phyloP scores from a whole-genome alignment of 2,888 invertebrate genomes.

The Philereme transversata region DNA sequence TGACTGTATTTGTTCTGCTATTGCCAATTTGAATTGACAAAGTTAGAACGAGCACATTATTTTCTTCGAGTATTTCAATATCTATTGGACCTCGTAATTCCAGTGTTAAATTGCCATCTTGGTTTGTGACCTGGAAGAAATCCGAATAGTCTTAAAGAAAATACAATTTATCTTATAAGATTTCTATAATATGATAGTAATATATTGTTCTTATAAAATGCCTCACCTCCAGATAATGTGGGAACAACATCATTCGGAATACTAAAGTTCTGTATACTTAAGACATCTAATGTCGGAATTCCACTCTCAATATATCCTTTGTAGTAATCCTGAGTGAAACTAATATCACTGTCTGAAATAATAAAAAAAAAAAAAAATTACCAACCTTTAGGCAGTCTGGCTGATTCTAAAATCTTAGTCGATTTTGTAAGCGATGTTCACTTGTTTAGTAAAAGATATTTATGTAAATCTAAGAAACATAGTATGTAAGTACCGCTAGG shows the following conservation, averaged over 20 bases:
- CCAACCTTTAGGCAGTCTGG: too few relatives aligned
- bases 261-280: constrained; percentile 39
- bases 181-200: neutral
- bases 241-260: constrained; percentile 32
- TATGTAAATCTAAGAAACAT: too few relatives aligned
- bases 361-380: neutral
- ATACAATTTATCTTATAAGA: constrained; percentile 23
- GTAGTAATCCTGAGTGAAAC: constrained; percentile 43
- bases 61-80: constrained; percentile 33
- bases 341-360: constrained; percentile 29
- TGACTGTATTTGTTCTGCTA: constrained; percentile 28
- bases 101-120: constrained; percentile 35
- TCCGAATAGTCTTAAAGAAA: constrained; percentile 47
- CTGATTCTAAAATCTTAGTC: too few relatives aligned
- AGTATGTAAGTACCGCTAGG: constrained; percentile 40
- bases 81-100: constrained; percentile 33
- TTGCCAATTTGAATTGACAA: constrained; percentile 36
- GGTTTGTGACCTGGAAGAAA: constrained; percentile 43
- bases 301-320: constrained; percentile 40
- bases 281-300: constrained; percentile 31
- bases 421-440: too few relatives aligned
- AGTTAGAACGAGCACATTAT: constrained; percentile 41
- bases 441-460: too few relatives aligned
- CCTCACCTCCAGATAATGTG: constrained; percentile 45
- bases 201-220: neutral